A percentile compares a stretch with the other conserved stretches of the same genome.
Conservation (phyloP, 2,888 invertebrate species). For the Cerceris ruficornis region DNA sequence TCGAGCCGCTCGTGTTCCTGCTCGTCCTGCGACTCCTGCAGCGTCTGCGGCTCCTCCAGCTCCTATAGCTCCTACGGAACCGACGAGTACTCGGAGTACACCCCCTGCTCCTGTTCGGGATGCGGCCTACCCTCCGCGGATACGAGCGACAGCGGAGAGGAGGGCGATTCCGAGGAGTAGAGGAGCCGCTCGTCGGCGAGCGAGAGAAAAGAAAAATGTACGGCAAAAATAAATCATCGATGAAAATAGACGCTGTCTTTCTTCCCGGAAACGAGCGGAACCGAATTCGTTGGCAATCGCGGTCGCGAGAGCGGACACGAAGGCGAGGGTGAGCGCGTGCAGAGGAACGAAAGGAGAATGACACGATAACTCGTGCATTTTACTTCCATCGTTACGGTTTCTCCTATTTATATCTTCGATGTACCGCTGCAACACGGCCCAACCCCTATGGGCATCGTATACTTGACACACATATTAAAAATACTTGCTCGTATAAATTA, state of each 20-base stretch:
- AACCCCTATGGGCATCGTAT: constrained; percentile 59
- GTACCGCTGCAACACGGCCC: constrained; percentile 46
- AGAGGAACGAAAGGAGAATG: constrained; percentile 22
- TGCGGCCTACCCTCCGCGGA: background rate
- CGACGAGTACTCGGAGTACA: constrained; percentile 32
- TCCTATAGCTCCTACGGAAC: background rate
- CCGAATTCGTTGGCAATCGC: too few species aligned
- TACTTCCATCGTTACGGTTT: constrained; percentile 46
- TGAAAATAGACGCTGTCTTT: too few species aligned
- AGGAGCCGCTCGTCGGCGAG: background rate
- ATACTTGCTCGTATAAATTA: constrained; percentile 60
- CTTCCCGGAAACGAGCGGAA: too few species aligned
- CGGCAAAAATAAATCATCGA: too few species aligned
- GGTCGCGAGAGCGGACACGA: background rate
- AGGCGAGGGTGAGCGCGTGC: background rate
- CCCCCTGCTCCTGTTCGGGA: constrained; percentile 12
- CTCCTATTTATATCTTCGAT: constrained; percentile 63
- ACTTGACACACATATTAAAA: constrained; percentile 68
- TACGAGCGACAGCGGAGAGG: background rate
- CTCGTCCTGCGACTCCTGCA: background rate
- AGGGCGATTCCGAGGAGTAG: background rate
- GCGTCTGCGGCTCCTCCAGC: background rate
- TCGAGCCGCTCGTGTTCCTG: constrained; percentile 10
- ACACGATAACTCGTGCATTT: constrained; percentile 42
- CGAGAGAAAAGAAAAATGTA: too few species aligned